Conservation (phyloP, 64 coral and sea anemone species). For the Montipora sp. region DNA sequence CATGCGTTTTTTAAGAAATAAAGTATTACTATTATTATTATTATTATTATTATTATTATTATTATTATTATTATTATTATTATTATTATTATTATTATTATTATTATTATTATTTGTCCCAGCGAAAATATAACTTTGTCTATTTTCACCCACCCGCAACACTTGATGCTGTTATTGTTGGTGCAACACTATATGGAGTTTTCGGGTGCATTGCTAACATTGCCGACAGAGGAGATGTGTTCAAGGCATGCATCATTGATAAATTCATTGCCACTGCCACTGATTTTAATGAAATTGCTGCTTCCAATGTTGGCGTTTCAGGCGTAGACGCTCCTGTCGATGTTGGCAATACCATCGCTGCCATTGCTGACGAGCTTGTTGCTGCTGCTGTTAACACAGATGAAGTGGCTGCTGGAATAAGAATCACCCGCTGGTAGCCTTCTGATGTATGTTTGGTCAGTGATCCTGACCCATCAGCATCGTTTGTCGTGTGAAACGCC, state of each 20-base stretch:
- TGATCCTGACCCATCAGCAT: neutral
- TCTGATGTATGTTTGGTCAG: neutral
- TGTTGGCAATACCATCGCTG: neutral
- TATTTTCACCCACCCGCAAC: neutral
- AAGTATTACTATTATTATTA: too few species aligned
- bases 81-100: too few species aligned
- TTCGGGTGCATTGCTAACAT: neutral
- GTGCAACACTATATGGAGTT: neutral
- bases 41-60: too few species aligned
- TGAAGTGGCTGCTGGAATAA: neutral
- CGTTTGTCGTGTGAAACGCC: slow-evolving; percentile 32
- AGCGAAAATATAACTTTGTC: too few species aligned
- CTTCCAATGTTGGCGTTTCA: neutral
- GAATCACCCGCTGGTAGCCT: neutral
- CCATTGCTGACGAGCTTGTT: neutral
- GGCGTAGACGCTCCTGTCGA: too few species aligned
- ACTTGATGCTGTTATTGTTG: neutral
- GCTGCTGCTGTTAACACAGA: neutral
- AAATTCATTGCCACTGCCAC: neutral
- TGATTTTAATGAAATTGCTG: neutral
- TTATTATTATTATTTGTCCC: too few species aligned
- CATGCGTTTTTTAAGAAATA: too few species aligned
- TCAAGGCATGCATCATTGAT: neutral
- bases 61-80: too few species aligned
- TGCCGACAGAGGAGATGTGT: neutral